Evolutionary conservation across 2,113 vertebrate species (phyloP).

Genomic region (Calidris pugnax): DNA sequence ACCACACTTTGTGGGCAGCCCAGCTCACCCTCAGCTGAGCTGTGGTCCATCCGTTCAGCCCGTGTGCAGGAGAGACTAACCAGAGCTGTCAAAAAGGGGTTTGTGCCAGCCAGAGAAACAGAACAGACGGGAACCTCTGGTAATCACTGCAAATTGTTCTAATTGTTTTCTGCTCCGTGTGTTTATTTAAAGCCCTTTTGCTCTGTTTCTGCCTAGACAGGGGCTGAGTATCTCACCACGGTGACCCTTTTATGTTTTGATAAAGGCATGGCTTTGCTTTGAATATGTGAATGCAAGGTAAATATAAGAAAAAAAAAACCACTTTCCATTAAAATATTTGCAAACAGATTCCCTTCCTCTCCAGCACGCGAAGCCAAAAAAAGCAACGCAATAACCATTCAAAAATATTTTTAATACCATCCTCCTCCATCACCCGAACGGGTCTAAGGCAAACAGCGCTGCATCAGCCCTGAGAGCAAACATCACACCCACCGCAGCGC

Average conservation of each 20-base stretch:
- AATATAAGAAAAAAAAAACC: background rate
- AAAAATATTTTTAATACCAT: background rate
- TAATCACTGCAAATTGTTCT: slow-evolving; percentile 24
- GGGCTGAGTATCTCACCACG: background rate
- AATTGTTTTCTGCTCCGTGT: slow-evolving; percentile 18
- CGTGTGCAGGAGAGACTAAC: background rate
- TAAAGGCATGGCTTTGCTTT: background rate
- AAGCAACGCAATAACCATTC: background rate
- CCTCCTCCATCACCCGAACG: background rate
- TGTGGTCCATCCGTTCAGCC: background rate
- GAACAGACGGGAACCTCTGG: slow-evolving; percentile 28
- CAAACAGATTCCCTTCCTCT: background rate
- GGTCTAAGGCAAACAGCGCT: background rate
- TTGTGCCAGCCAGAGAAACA: slow-evolving; percentile 24
- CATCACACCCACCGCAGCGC: background rate
- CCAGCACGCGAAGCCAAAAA: background rate
- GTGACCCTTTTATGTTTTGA: background rate
- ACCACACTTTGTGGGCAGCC: fast-evolving
- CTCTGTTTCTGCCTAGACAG: background rate
- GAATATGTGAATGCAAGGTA: background rate
- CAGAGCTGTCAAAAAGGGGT: background rate
- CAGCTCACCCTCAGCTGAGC: background rate
- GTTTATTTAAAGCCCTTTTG: slow-evolving; percentile 41
- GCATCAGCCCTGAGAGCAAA: background rate
- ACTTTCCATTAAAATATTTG: background rate